A percentile compares a stretch with the other conserved stretches of the same genome.
phyloP scores from a whole-genome alignment of 2,797 vertebrate species.

The Triplophysa yarkandensis region DNA sequence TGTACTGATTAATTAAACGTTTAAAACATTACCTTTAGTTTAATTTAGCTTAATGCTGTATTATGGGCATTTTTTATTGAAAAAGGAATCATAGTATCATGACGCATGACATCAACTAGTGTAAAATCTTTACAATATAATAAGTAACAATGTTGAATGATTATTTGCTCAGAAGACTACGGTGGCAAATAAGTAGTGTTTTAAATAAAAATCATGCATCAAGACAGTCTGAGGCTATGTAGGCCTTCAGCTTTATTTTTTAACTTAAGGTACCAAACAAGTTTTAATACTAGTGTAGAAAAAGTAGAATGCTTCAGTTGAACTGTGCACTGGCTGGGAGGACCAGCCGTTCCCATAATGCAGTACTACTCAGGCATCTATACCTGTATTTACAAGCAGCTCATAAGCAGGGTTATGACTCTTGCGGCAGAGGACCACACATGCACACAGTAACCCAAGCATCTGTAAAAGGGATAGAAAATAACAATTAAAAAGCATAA shows the following conservation, averaged over 20 bases:
- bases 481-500: not conserved
- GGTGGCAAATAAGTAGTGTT: constrained; percentile 10
- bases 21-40: no score
- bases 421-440: constrained; percentile 87
- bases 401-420: constrained; percentile 88
- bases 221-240: not conserved
- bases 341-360: constrained; percentile 28
- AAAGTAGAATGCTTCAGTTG: not conserved
- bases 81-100: not conserved
- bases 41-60: no score
- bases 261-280: not conserved
- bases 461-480: constrained; percentile 70
- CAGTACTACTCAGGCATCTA: constrained; percentile 37
- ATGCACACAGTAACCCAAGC: constrained; percentile 92
- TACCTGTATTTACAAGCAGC: constrained; percentile 79
- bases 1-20: no score
- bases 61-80: no score
- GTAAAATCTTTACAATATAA: constrained; percentile 39
- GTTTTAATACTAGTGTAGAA: constrained; percentile 26
- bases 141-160: constrained; percentile 21
- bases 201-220: constrained; percentile 10
- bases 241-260: constrained; percentile 18
- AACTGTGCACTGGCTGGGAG: constrained; percentile 1
- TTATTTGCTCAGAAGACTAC: not conserved
- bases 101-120: constrained; percentile 15